These are phyloP conservation scores for Heliocidaris erythrogramma DNA, from an alignment of 35 echinoderm and acorn worm genomes.

Conservation along the genomic window DNA sequence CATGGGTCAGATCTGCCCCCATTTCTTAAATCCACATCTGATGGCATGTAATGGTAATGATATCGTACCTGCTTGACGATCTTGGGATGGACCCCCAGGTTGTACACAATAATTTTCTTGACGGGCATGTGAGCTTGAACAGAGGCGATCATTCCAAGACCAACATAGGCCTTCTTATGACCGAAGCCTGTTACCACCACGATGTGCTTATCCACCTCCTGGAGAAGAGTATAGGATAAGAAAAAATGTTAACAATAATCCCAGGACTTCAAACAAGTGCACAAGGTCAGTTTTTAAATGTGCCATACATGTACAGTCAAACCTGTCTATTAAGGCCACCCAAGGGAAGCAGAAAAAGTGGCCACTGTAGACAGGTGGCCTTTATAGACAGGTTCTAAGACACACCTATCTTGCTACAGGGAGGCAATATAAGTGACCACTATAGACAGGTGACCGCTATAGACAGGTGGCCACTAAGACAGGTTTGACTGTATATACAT, in stretches of 20 bases:
- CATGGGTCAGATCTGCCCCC: conserved; percentile 25
- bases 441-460: too few species aligned
- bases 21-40: conserved; percentile 76
- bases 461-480: too few species aligned
- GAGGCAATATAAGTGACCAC: too few species aligned
- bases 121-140: conserved; percentile 91
- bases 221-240: not conserved
- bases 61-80: conserved; percentile 73
- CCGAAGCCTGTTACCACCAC: conserved; percentile 78
- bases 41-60: conserved; percentile 44
- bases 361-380: too few species aligned
- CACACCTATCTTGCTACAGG: too few species aligned
- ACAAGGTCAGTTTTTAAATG: too few species aligned
- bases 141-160: conserved; percentile 89
- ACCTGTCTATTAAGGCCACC: too few species aligned
- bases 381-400: too few species aligned
- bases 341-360: too few species aligned
- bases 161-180: conserved; percentile 56
- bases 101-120: conserved; percentile 90
- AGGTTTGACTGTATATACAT: too few species aligned
- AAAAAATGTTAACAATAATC: not conserved
- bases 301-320: too few species aligned
- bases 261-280: too few species aligned
- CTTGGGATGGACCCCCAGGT: conserved; percentile 80
- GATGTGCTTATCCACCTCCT: conserved; percentile 71